These are phyloP conservation scores for Heliothis subflexa DNA, from an alignment of 1,140 invertebrate species.

Conservation along the genomic window DNA sequence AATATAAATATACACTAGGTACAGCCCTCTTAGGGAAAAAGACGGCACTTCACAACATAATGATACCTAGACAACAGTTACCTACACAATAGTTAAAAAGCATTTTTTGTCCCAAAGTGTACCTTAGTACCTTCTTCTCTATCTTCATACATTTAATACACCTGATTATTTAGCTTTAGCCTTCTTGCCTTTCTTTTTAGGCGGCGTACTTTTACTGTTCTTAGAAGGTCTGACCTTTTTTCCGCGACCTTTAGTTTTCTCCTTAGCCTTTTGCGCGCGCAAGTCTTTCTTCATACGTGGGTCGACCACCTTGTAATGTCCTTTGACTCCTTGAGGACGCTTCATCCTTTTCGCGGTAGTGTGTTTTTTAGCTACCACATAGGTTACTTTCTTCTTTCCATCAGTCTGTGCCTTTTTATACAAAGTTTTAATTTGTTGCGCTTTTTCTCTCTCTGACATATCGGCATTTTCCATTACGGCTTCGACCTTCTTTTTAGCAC, in stretches of 20 bases:
- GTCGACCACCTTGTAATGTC: conserved; percentile 98
- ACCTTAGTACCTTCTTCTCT: too few relatives aligned
- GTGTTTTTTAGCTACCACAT: conserved; percentile 97
- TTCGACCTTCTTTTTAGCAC: conserved; percentile 98
- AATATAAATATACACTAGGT: too few relatives aligned
- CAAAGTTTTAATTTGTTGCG: conserved; percentile 95
- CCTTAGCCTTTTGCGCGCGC: conserved; percentile 89
- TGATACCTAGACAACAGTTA: too few relatives aligned
- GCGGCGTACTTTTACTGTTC: conserved; percentile 56
- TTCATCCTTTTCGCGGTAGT: conserved; percentile 91
- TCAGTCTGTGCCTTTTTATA: conserved; percentile 96
- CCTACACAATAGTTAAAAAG: too few relatives aligned
- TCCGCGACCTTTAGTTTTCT: conserved; percentile 81
- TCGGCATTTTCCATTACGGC: conserved; percentile 95
- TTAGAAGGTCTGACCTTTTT: conserved; percentile 70
- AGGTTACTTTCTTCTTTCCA: conserved; percentile 96
- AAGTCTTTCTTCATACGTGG: conserved; percentile 98
- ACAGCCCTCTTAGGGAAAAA: too few relatives aligned
- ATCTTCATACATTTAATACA: conserved; percentile 2
- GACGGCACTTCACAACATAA: too few relatives aligned
- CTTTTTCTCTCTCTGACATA: conserved; percentile 96
- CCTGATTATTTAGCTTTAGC: conserved; percentile 65
- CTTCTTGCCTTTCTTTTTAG: conserved; percentile 74
- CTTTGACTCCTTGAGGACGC: conserved; percentile 95
- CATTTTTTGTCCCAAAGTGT: too few relatives aligned